phyloP scores from a whole-genome alignment of 2,888 invertebrate genomes.

The Drosophila cognata region DNA sequence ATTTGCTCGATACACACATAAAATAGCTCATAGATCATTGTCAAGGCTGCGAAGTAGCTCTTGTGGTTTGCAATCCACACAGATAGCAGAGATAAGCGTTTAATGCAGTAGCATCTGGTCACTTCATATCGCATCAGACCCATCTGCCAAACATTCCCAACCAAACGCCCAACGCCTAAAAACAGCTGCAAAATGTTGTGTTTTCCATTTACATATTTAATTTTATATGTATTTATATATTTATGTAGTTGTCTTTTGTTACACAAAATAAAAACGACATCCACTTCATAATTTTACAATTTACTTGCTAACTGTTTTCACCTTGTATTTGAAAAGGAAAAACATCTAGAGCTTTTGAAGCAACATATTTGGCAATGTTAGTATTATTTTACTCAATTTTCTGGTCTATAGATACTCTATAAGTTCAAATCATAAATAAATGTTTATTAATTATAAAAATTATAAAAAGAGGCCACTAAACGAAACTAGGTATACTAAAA shows the following conservation, averaged over 20 bases:
- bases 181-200: constrained; percentile 11
- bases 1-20: constrained; percentile 1
- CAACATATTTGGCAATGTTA: not conserved
- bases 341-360: not conserved
- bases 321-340: constrained; percentile 10
- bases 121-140: constrained; percentile 5
- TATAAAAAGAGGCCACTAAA: not conserved
- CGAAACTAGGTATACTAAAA: not conserved
- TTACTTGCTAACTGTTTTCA: constrained; percentile 11
- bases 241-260: not conserved
- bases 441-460: not conserved
- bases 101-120: not conserved
- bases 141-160: constrained; percentile 4
- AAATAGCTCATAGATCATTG: constrained; percentile 36
- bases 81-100: constrained; percentile 23
- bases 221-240: not conserved
- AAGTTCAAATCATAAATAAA: not conserved
- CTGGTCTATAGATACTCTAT: not conserved
- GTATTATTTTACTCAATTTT: not conserved
- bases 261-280: not conserved
- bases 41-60: constrained; percentile 32
- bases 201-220: constrained; percentile 6
- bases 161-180: not conserved
- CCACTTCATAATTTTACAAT: constrained; percentile 7
- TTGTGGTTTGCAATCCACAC: constrained; percentile 23